Evolutionary conservation across 2,113 vertebrate genomes (phyloP).

Genomic region (Motacilla alba): DNA sequence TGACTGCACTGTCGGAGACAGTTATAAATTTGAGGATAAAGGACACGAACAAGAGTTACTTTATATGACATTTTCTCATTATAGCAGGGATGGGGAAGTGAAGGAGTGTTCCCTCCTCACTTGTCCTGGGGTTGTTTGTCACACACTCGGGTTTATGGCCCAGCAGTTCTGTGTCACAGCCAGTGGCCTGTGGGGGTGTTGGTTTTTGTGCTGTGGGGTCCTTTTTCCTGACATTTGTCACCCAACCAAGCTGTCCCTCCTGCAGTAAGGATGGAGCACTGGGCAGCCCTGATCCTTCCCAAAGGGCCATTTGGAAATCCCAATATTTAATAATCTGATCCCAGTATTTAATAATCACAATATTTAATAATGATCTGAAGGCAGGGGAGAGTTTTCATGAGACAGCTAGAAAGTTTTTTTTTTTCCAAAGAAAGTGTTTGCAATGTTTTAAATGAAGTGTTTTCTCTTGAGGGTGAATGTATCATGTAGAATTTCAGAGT

Average conservation of each 20-base stretch:
- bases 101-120: neutral
- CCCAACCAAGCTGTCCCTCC: neutral
- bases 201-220: neutral
- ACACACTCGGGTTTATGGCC: neutral
- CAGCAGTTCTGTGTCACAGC: neutral
- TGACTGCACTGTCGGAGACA: conserved; percentile 42
- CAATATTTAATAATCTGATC: neutral
- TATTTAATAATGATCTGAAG: neutral
- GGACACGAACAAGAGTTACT: neutral
- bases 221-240: neutral
- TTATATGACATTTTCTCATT: conserved; percentile 32
- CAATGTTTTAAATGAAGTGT: neutral
- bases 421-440: neutral
- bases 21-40: conserved; percentile 37
- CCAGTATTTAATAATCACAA: neutral
- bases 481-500: neutral
- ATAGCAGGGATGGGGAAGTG: neutral
- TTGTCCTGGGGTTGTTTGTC: neutral
- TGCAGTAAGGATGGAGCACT: neutral
- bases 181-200: rapidly evolving
- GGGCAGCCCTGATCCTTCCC: neutral
- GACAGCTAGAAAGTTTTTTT: neutral
- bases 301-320: neutral
- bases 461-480: neutral
- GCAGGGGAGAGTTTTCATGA: neutral